Conservation (phyloP, 2,888 invertebrate genomes). For the Cosmorhoe ocellata region DNA sequence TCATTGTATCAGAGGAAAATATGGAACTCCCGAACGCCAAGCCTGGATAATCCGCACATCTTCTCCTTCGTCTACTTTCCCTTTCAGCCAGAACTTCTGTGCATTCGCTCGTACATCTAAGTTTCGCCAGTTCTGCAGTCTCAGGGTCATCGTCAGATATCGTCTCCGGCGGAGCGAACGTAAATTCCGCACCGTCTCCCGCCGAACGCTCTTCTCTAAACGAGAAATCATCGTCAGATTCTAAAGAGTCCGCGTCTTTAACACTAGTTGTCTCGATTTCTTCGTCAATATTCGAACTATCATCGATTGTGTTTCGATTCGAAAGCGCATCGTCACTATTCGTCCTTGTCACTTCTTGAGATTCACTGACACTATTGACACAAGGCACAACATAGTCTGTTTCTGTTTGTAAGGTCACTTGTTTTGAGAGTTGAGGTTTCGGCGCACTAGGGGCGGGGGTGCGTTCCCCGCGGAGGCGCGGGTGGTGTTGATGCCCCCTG, state of each 20-base stretch:
- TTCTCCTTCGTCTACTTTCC: constrained; percentile 88
- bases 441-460: constrained; percentile 74
- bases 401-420: constrained; percentile 77
- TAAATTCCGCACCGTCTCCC: constrained; percentile 73
- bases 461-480: constrained; percentile 84
- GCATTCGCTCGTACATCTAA: constrained; percentile 94
- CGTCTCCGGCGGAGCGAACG: constrained; percentile 54
- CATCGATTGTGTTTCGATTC: constrained; percentile 68
- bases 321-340: constrained; percentile 82
- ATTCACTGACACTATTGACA: constrained; percentile 82
- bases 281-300: constrained; percentile 65
- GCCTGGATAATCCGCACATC: constrained; percentile 96
- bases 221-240: constrained; percentile 74
- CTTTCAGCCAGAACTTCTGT: constrained; percentile 94
- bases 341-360: constrained; percentile 80
- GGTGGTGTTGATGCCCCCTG: constrained; percentile 89
- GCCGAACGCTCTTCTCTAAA: constrained; percentile 71
- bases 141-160: constrained; percentile 87
- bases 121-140: constrained; percentile 89
- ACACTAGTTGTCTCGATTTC: constrained; percentile 67
- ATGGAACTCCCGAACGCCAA: constrained; percentile 95
- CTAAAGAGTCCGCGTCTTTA: constrained; percentile 58
- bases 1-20: constrained; percentile 98
- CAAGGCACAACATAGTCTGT: constrained; percentile 80
- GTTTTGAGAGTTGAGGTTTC: constrained; percentile 70